Evolutionary conservation across 2,797 vertebrate species (phyloP).

Genomic region (Pagetopsis macropterus): DNA sequence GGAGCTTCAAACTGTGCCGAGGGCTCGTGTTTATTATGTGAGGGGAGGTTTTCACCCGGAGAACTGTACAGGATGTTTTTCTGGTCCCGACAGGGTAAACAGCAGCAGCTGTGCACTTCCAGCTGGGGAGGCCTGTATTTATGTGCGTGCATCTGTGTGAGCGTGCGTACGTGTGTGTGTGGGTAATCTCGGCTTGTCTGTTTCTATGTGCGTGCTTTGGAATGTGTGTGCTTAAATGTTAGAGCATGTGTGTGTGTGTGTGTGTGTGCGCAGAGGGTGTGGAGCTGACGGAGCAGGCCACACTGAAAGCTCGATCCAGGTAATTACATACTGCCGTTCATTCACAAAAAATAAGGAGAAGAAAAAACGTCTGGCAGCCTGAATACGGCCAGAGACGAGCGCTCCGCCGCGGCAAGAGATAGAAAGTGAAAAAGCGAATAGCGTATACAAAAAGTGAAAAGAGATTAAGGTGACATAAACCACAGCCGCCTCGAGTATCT

Average conservation of each 20-base stretch:
- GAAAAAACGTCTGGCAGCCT: constrained; percentile 41
- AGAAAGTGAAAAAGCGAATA: constrained; percentile 48
- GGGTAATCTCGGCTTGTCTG: constrained; percentile 47
- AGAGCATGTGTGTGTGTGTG: constrained; percentile 29
- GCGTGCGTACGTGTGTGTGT: constrained; percentile 21
- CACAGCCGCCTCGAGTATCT: constrained; percentile 5
- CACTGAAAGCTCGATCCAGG: constrained; percentile 76
- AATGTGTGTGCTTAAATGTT: constrained; percentile 27
- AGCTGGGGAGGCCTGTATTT: constrained; percentile 83
- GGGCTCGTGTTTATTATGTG: constrained; percentile 85
- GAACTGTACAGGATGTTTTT: constrained; percentile 89
- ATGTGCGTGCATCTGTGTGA: constrained; percentile 61
- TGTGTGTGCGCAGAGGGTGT: constrained; percentile 73
- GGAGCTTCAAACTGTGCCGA: constrained; percentile 80
- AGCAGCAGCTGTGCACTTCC: constrained; percentile 88
- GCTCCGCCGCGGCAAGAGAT: constrained; percentile 19
- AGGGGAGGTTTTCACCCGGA: constrained; percentile 84
- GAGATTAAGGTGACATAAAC: constrained; percentile 7
- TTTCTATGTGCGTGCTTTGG: constrained; percentile 39
- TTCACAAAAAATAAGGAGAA: constrained; percentile 71
- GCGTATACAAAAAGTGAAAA: constrained; percentile 10
- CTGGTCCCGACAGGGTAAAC: constrained; percentile 87
- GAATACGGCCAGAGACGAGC: constrained; percentile 27
- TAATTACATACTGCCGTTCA: constrained; percentile 81
- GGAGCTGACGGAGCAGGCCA: constrained; percentile 81